Base-by-base conservation (phyloP, 2,113 vertebrate species). In the Cottus gobio region DNA sequence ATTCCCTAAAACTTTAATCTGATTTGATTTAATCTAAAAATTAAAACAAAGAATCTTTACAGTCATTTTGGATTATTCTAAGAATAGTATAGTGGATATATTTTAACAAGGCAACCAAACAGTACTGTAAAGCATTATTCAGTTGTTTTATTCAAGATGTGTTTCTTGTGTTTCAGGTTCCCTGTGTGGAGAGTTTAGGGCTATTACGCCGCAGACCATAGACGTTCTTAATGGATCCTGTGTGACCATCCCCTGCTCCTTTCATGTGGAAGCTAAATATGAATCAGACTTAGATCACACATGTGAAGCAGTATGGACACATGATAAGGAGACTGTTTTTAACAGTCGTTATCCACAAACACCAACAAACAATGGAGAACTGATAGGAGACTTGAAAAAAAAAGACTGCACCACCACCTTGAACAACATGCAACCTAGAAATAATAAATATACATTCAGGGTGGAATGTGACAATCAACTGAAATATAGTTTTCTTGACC, bases 401-500 rank as follows among this genome's bases (percentile, higher is more conserved):
- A 84, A 77, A 70, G 4, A 83, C 22, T 90, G 89, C 76, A 86
- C 89, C 26, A 88, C 87, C 50, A 87, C 65, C 11, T 56, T 91
- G 60, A 50, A 86, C 11, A 69, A 79, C 37, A 26, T 84, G 1
- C 0, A 0, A 30, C 7, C 18, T 9, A 0, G 61, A 28, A 42
- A 1, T 0, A 0, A n/a, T 0, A 0, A 0, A 4, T 82, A 75
- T 80, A 10, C 0, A 16, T 79, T 91, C 48, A 88, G 84, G 81
- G 1, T 89, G 56, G 48, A 80, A 1, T 86, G 88, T n/a, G 0
- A 26, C 42, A 20, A 58, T 0, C 0, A 0, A 0, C 2, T 74
- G 6, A 61, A 26, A 64, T 69, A 0, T 7, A 0, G 0, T 7
- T 81, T 64, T 58, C 0, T 0, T 0, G 0, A 0, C 1, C 0